Percentiles rank a stretch among this genome's conserved stretches.
These are phyloP conservation scores for Amphiprion ocellaris DNA, from an alignment of 2,113 vertebrate species.

Conservation along the genomic window DNA sequence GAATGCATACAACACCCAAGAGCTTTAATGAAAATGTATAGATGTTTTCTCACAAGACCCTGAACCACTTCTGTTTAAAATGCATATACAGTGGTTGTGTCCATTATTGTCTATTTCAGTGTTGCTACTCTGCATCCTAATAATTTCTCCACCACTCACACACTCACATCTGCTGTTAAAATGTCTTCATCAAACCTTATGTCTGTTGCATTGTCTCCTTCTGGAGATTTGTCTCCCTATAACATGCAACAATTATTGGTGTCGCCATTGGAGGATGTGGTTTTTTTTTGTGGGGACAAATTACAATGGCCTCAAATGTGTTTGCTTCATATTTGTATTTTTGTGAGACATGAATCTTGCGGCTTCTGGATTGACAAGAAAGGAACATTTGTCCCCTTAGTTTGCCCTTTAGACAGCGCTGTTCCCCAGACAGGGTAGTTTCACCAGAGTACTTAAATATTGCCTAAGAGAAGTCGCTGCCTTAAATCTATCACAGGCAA, in stretches of 20 bases:
- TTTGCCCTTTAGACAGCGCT: neutral
- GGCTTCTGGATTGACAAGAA: neutral
- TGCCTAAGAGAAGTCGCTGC: too few relatives aligned
- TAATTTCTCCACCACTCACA: too few relatives aligned
- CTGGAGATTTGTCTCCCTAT: too few relatives aligned
- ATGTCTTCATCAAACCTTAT: too few relatives aligned
- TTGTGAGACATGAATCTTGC: neutral
- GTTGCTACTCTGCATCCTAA: neutral
- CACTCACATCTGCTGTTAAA: too few relatives aligned
- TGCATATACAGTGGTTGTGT: neutral
- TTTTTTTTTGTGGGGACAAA: neutral
- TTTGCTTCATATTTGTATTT: neutral
- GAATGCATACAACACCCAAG: conserved; percentile 24
- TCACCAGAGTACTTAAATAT: neutral
- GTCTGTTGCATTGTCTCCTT: too few relatives aligned
- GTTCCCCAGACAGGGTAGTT: neutral
- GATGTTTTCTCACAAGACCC: conserved; percentile 14
- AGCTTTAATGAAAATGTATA: conserved; percentile 23
- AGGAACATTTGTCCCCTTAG: neutral
- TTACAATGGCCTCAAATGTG: neutral
- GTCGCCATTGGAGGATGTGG: too few relatives aligned
- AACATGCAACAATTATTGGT: too few relatives aligned
- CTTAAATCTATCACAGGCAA: neutral
- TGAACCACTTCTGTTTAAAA: conserved; percentile 5
- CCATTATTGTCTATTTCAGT: neutral